phyloP scores from a whole-genome alignment of 2,113 vertebrate species.

The Nothoprocta pentlandii region DNA sequence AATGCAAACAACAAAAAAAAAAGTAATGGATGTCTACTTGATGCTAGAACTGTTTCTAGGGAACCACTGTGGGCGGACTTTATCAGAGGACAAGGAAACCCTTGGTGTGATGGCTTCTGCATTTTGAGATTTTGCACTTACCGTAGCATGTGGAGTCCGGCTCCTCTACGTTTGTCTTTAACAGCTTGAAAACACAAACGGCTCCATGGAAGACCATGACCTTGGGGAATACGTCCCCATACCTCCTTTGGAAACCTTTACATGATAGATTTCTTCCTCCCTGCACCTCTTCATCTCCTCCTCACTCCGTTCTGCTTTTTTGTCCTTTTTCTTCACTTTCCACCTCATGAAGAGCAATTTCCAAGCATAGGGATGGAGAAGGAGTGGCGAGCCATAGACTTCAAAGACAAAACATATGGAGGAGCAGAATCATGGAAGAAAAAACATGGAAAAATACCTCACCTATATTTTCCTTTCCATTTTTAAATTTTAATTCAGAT shows the following conservation, averaged over 20 bases:
- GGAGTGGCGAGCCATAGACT: constrained; percentile 48
- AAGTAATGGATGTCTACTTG: constrained; percentile 72
- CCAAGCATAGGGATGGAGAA: constrained; percentile 68
- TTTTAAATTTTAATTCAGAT: constrained; percentile 63
- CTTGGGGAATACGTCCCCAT: constrained; percentile 41
- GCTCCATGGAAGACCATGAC: constrained; percentile 48
- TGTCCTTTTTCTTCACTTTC: constrained; percentile 47
- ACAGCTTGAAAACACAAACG: constrained; percentile 62
- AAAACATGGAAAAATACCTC: constrained; percentile 57
- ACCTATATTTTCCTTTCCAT: constrained; percentile 46
- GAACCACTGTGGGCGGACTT: constrained; percentile 62
- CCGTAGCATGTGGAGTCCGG: constrained; percentile 56
- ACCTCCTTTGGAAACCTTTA: constrained; percentile 57
- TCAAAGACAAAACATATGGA: constrained; percentile 52
- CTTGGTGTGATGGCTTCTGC: constrained; percentile 67
- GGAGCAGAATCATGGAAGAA: constrained; percentile 65
- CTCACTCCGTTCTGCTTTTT: not conserved
- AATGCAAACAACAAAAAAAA: constrained; percentile 47
- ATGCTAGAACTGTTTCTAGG: constrained; percentile 70
- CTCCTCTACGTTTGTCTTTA: constrained; percentile 43
- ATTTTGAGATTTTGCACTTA: constrained; percentile 65
- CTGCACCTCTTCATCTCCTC: constrained; percentile 42
- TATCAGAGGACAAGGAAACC: constrained; percentile 59
- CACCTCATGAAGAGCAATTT: constrained; percentile 68
- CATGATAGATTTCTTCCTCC: constrained; percentile 37